Conservation (phyloP, 1,140 invertebrate species). For the Eriocheir sinensis region DNA sequence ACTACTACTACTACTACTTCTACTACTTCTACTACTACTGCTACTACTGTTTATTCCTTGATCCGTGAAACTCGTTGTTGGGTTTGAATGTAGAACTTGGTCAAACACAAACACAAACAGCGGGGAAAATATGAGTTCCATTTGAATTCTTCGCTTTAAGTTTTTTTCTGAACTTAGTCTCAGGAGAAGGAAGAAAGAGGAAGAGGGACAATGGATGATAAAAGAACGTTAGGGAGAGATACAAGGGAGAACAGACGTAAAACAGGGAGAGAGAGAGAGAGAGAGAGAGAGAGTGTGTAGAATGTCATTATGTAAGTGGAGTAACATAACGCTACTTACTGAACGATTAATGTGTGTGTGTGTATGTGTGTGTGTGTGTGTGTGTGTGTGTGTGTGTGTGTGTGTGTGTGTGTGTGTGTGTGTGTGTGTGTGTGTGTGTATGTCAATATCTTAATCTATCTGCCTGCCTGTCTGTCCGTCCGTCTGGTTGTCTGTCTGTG, state of each 20-base stretch:
- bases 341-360: not conserved
- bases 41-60: no score
- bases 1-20: conserved; percentile 24
- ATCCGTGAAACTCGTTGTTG: no score
- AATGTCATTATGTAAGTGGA: no score
- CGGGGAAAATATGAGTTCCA: not conserved
- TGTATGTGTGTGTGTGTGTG: conserved; percentile 52
- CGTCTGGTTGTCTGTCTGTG: not conserved
- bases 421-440: conserved; percentile 54
- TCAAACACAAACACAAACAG: not conserved
- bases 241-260: not conserved
- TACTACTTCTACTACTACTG: not conserved
- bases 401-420: conserved; percentile 46
- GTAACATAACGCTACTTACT: no score
- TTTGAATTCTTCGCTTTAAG: no score
- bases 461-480: conserved; percentile 8
- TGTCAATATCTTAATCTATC: not conserved
- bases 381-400: conserved; percentile 46
- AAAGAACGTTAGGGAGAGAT: conserved; percentile 30
- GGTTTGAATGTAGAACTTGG: not conserved
- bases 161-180: not conserved
- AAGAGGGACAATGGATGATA: conserved; percentile 8
- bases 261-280: not conserved
- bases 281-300: not conserved
- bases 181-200: conserved; percentile 3